Evolutionary conservation across 2,888 invertebrate species (phyloP).

Genomic region (Dioctria rufipes): DNA sequence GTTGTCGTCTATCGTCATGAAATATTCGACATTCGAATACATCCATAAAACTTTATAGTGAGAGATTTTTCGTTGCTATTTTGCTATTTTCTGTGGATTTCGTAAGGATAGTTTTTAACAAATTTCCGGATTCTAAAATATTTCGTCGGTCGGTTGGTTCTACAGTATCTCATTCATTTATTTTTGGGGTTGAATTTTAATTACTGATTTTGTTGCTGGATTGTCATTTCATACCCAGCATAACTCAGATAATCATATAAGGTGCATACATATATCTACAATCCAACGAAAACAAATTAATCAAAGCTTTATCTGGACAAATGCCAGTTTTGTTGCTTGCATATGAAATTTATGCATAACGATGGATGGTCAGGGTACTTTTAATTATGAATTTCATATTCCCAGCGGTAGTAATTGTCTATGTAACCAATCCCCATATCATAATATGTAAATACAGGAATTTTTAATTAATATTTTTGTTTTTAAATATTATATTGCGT

Average conservation of each 20-base stretch:
- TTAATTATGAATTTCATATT: constrained; percentile 33
- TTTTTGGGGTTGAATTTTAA: neutral
- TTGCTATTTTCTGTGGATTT: neutral
- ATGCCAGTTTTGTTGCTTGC: constrained; percentile 12
- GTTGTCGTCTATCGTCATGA: neutral
- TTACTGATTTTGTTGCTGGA: constrained; percentile 3
- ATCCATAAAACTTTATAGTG: constrained; percentile 32
- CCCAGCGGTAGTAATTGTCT: neutral
- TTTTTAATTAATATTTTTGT: neutral
- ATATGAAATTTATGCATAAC: constrained; percentile 37
- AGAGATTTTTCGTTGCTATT: neutral
- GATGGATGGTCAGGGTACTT: constrained; percentile 9
- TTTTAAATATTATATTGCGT: neutral
- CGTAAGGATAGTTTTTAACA: constrained; percentile 9
- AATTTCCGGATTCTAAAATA: constrained; percentile 9
- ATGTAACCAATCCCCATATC: neutral
- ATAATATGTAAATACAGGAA: neutral
- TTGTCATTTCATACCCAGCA: neutral
- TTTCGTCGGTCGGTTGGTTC: neutral
- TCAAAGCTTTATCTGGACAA: constrained; percentile 43
- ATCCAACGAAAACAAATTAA: constrained; percentile 25
- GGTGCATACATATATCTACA: neutral
- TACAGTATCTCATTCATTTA: constrained; percentile 6
- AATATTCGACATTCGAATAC: constrained; percentile 7
- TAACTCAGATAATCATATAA: constrained; percentile 18